These are phyloP conservation scores for Pangasius djambal DNA, from an alignment of 2,797 vertebrate species.

Conservation along the genomic window DNA sequence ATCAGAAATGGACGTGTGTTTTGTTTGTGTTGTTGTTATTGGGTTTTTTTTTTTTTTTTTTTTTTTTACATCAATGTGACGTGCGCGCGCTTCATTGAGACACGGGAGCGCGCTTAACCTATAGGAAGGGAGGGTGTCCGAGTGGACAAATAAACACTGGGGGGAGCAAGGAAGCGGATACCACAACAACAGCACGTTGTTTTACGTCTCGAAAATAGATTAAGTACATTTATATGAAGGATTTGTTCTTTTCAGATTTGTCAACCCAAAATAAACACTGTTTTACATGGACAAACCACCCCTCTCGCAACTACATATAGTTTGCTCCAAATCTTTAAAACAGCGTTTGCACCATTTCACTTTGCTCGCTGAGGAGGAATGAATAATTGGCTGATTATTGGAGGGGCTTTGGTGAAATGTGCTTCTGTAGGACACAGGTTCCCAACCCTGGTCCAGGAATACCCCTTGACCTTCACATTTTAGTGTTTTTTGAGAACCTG, in stretches of 20 bases:
- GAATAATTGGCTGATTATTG: neutral
- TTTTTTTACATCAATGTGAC: conserved; percentile 26
- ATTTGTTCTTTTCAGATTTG: neutral
- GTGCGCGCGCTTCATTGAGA: conserved; percentile 47
- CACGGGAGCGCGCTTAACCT: conserved; percentile 8
- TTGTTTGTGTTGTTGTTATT: neutral
- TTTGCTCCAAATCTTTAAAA: neutral
- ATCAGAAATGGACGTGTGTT: neutral
- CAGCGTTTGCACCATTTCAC: neutral
- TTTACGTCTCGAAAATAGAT: neutral
- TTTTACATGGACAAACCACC: neutral
- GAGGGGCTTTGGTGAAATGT: neutral
- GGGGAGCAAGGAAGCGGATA: too few species aligned
- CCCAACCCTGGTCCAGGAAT: neutral
- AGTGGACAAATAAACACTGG: conserved; percentile 22
- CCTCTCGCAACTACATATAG: neutral
- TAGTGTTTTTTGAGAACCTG: neutral
- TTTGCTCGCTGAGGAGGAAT: neutral
- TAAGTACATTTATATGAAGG: neutral
- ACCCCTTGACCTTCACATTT: neutral
- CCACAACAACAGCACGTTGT: neutral
- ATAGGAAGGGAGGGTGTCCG: neutral
- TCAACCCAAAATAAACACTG: neutral
- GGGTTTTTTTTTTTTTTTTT: neutral
- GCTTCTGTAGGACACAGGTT: neutral